These are phyloP conservation scores for Drosophila bipectinata DNA, from an alignment of 1,140 invertebrate species.

Conservation along the genomic window DNA sequence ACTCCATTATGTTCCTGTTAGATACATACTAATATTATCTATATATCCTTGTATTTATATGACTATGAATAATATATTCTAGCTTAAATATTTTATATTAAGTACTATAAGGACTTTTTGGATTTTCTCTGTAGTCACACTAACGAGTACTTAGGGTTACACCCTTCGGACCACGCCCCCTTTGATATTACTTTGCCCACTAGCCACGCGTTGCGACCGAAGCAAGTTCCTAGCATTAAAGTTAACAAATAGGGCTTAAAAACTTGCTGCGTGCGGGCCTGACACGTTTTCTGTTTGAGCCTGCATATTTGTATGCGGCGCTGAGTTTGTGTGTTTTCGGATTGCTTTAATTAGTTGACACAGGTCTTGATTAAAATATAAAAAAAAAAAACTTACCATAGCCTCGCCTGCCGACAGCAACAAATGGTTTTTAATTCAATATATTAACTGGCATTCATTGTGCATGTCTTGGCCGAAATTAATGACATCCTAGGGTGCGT, in stretches of 20 bases:
- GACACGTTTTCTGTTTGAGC: conserved; percentile 5
- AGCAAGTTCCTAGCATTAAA: conserved; percentile 52
- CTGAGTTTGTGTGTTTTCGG: conserved; percentile 10
- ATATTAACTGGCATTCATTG: conserved; percentile 33
- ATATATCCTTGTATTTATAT: no score
- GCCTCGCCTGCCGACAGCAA: background rate
- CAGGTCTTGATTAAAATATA: conserved; percentile 68
- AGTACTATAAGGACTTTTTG: no score
- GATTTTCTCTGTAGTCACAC: background rate
- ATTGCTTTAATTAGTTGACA: conserved; percentile 69
- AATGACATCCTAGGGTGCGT: conserved; percentile 50
- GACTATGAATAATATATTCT: no score
- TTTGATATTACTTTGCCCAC: conserved; percentile 23
- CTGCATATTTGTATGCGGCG: background rate
- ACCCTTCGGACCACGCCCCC: conserved; percentile 18
- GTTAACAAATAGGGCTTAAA: conserved; percentile 78
- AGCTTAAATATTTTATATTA: no score
- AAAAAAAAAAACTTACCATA: conserved; percentile 41
- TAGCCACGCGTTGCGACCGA: conserved; percentile 13
- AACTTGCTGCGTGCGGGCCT: conserved; percentile 58
- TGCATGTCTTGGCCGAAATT: conserved; percentile 46
- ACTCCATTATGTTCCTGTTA: no score
- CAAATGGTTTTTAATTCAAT: conserved; percentile 60
- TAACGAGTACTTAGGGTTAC: background rate
- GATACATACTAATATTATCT: no score